phyloP scores from a whole-genome alignment of 2,113 vertebrate genomes.

The Pipra filicauda region DNA sequence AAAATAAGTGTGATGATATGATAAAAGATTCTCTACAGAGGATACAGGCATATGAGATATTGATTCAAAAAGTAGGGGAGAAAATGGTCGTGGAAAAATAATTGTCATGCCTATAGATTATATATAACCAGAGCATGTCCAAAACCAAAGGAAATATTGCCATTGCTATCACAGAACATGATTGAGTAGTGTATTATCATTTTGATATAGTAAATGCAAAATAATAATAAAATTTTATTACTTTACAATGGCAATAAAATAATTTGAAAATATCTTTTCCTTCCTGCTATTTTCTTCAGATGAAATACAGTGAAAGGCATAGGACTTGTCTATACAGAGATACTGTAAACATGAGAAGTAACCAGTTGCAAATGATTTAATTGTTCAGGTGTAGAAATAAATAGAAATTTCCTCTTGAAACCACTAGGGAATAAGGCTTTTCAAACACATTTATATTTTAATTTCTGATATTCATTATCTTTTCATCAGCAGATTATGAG shows the following conservation, averaged over 20 bases:
- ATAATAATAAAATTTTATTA: not conserved
- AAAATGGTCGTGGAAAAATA: not conserved
- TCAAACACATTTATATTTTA: not conserved
- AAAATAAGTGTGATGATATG: not conserved
- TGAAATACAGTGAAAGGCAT: not conserved
- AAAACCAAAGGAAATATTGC: not conserved
- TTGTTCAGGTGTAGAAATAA: not conserved
- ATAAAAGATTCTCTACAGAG: not conserved
- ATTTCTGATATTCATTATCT: not conserved
- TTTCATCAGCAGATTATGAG: not conserved
- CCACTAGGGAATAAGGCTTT: not conserved
- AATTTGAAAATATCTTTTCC: not conserved
- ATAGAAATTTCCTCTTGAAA: not conserved
- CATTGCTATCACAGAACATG: not conserved
- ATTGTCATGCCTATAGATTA: not conserved
- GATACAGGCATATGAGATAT: not conserved
- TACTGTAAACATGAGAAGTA: not conserved
- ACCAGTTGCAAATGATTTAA: not conserved
- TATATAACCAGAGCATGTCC: rapidly evolving
- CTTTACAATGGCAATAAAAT: not conserved
- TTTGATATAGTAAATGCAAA: not conserved
- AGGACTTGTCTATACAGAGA: not conserved
- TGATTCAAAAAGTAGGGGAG: not conserved
- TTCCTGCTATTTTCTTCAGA: not conserved
- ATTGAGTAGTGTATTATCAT: not conserved